Conservation (phyloP, 2,888 invertebrate species). For the Theretra japonica region DNA sequence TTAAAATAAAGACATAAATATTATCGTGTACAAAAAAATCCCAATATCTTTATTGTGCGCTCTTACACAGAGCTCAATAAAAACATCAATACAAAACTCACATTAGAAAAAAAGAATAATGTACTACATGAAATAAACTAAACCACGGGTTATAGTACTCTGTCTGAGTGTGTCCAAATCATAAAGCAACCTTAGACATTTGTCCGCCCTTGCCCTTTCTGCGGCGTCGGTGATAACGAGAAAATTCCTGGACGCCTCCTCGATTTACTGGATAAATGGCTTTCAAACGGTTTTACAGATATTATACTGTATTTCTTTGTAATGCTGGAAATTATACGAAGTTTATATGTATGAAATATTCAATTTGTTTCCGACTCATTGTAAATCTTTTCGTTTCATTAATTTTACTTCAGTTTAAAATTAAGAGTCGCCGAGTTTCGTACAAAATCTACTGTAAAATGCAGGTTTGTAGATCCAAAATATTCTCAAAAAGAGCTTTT, state of each 20-base stretch:
- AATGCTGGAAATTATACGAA: slow-evolving; percentile 4
- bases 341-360: not conserved
- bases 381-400: too few relatives aligned
- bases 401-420: too few relatives aligned
- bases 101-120: not conserved
- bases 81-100: too few relatives aligned
- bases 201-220: slow-evolving; percentile 52
- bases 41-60: too few relatives aligned
- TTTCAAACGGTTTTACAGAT: slow-evolving; percentile 23
- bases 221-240: slow-evolving; percentile 32
- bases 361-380: too few relatives aligned
- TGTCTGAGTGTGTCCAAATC: not conserved
- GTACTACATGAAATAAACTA: not conserved
- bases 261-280: slow-evolving; percentile 48
- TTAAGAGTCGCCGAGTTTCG: too few relatives aligned
- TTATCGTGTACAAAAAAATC: too few relatives aligned
- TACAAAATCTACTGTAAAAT: too few relatives aligned
- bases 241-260: slow-evolving; percentile 49
- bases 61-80: too few relatives aligned
- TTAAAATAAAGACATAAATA: too few relatives aligned
- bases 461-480: too few relatives aligned
- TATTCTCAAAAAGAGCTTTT: too few relatives aligned
- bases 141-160: slow-evolving; percentile 15
- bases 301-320: slow-evolving; percentile 4
- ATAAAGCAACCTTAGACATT: slow-evolving; percentile 34